These are phyloP conservation scores for Biston stratarius DNA, from an alignment of 2,888 invertebrate species.

Conservation along the genomic window DNA sequence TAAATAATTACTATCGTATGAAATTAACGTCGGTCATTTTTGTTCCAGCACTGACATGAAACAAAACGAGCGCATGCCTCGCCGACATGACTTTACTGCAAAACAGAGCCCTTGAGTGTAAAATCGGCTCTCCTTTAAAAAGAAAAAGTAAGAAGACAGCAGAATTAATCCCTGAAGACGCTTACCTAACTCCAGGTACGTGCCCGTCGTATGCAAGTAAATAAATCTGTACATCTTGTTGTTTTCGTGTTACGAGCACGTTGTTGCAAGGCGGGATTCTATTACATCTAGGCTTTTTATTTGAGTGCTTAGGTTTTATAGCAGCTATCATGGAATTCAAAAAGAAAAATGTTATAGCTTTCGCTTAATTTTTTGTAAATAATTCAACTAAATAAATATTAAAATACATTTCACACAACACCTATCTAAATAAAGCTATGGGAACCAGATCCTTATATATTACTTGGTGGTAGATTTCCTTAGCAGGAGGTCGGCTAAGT, in stretches of 20 bases:
- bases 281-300: not conserved
- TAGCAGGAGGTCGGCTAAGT: no score
- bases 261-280: slow-evolving; percentile 19
- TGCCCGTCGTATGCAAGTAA: slow-evolving; percentile 12
- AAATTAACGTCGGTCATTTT: slow-evolving; percentile 50
- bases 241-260: slow-evolving; percentile 36
- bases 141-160: slow-evolving; percentile 32
- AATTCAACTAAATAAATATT: no score
- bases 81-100: slow-evolving; percentile 34
- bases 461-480: no score
- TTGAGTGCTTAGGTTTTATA: not conserved
- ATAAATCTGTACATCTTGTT: slow-evolving; percentile 39
- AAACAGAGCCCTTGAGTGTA: slow-evolving; percentile 36
- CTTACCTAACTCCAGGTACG: slow-evolving; percentile 37
- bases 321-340: not conserved
- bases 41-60: slow-evolving; percentile 39
- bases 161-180: slow-evolving; percentile 44
- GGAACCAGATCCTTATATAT: no score
- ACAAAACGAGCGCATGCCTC: slow-evolving; percentile 35
- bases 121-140: slow-evolving; percentile 37
- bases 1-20: slow-evolving; percentile 27
- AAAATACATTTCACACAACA: no score
- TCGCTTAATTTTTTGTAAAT: not conserved
- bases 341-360: not conserved
- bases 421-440: no score